Evolutionary conservation across 1,140 invertebrate species (phyloP).

Genomic region (Stratiolaelaps scimitus): DNA sequence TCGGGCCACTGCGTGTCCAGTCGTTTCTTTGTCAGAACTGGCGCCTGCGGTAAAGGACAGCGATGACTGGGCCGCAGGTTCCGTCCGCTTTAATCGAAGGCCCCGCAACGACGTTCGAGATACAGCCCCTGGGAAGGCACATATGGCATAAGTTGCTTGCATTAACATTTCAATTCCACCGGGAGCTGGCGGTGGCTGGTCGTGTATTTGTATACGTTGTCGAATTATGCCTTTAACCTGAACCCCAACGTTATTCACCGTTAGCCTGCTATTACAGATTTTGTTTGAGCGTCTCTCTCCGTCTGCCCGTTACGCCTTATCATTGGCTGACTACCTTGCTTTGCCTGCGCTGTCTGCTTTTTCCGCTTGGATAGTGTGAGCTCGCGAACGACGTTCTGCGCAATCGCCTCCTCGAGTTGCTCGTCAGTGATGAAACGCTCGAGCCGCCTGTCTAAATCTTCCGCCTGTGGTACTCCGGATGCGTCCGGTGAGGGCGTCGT

Average conservation of each 20-base stretch:
- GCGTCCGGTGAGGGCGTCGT: neutral
- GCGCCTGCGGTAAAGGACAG: conserved; percentile 10
- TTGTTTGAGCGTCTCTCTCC: too few species aligned
- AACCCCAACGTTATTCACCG: too few species aligned
- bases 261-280: too few species aligned
- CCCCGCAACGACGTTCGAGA: conserved; percentile 14
- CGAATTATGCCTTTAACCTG: too few species aligned
- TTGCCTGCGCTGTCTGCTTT: conserved; percentile 31
- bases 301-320: too few species aligned
- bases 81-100: conserved; percentile 1
- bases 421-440: conserved; percentile 37
- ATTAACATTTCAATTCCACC: too few species aligned
- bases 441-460: neutral
- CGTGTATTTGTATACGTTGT: too few species aligned
- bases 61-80: neutral
- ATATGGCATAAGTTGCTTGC: too few species aligned
- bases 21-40: conserved; percentile 28
- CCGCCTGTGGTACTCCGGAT: neutral
- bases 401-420: conserved; percentile 40
- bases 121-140: neutral
- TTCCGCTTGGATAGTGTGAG: conserved; percentile 36
- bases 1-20: neutral
- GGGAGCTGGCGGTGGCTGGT: too few species aligned
- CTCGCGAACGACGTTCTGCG: conserved; percentile 41
- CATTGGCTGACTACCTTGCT: neutral